A percentile compares a stretch with the other conserved stretches of the same genome.
Conservation (phyloP, 2,113 vertebrate species). For the Glareola pratincola region DNA sequence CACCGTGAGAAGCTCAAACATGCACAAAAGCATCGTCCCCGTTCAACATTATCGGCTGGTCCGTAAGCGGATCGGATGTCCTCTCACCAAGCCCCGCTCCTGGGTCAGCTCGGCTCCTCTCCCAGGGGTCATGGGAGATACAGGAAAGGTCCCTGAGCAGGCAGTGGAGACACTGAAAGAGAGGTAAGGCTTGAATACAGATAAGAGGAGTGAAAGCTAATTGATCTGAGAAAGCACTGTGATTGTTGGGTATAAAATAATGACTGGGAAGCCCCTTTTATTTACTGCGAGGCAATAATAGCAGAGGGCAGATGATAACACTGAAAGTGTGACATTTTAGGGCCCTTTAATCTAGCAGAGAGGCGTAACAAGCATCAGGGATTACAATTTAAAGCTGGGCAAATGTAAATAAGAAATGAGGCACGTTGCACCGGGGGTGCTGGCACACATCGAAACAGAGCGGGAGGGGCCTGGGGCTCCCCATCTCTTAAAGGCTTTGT, state of each 20-base stretch:
- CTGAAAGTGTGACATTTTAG: neutral
- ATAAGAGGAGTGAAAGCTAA: conserved; percentile 41
- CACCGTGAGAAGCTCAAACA: neutral
- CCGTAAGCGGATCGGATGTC: neutral
- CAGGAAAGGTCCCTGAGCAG: neutral
- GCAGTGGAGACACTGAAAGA: conserved; percentile 27
- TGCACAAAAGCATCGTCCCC: neutral
- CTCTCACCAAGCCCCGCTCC: neutral
- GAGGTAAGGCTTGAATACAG: conserved; percentile 27
- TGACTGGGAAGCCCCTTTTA: conserved; percentile 23
- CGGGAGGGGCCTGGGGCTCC: neutral
- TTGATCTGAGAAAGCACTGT: conserved; percentile 25
- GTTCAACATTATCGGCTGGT: neutral
- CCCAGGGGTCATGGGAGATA: conserved; percentile 9
- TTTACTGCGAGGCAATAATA: conserved; percentile 15
- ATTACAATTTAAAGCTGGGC: conserved; percentile 1
- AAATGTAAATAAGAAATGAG: conserved; percentile 39
- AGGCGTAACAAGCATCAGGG: neutral
- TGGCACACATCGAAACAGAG: neutral
- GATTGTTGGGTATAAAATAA: conserved; percentile 47
- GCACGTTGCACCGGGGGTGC: neutral
- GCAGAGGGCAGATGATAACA: conserved; percentile 3
- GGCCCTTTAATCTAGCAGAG: conserved; percentile 24
- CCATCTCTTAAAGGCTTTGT: neutral
- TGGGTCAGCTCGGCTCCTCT: neutral